Evolutionary conservation across 1,140 invertebrate species (phyloP).

Genomic region (Zaprionus africanus): DNA sequence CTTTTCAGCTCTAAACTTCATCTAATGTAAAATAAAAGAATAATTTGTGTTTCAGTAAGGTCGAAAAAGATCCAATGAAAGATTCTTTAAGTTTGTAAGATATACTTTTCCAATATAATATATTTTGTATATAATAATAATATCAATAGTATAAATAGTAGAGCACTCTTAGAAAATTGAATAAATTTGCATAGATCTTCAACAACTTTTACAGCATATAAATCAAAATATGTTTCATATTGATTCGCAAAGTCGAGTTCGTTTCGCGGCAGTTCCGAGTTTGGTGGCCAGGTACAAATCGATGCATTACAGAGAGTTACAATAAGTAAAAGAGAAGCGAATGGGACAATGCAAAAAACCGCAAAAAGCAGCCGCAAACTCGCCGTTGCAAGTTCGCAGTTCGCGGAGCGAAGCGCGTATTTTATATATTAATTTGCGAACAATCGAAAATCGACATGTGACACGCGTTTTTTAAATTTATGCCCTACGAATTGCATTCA

Average conservation of each 20-base stretch:
- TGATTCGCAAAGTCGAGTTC: background rate
- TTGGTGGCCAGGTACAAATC: background rate
- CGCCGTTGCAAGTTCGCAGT: constrained; percentile 6
- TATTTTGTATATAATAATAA: too few relatives aligned
- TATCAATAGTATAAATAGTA: too few relatives aligned
- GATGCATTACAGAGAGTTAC: constrained; percentile 4
- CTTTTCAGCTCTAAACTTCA: too few relatives aligned
- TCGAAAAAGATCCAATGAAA: too few relatives aligned
- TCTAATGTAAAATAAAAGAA: too few relatives aligned
- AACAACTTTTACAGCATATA: background rate
- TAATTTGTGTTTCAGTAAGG: too few relatives aligned
- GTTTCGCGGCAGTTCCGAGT: background rate
- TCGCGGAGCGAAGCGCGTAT: constrained; percentile 49
- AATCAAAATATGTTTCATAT: constrained; percentile 1
- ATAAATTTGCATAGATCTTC: background rate
- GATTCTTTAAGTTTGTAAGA: too few relatives aligned
- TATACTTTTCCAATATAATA: too few relatives aligned
- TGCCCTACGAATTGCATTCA: constrained; percentile 81
- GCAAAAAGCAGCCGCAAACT: constrained; percentile 40
- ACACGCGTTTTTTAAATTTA: constrained; percentile 84
- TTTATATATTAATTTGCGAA: constrained; percentile 84
- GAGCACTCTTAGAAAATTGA: background rate
- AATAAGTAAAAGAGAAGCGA: constrained; percentile 5
- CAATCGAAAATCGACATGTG: constrained; percentile 84
- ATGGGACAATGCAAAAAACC: constrained; percentile 36